A percentile compares a stretch with the other conserved stretches of the same genome.
These are phyloP conservation scores for Schlechtendalia chinensis DNA, from an alignment of 1,140 invertebrate species.

Conservation along the genomic window DNA sequence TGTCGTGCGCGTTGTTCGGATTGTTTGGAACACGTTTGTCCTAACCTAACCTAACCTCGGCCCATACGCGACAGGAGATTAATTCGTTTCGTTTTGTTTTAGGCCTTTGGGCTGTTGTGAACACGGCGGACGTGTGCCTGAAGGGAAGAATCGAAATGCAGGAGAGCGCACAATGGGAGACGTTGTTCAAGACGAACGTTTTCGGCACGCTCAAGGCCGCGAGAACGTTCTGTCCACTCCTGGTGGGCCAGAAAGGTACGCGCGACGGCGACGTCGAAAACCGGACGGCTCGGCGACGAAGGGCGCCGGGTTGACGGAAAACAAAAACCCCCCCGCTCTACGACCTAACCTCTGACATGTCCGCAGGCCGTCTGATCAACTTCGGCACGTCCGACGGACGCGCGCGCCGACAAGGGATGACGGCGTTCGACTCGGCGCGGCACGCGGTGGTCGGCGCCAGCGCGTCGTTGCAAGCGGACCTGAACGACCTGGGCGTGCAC, in stretches of 20 bases:
- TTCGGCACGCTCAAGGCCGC: conserved; percentile 72
- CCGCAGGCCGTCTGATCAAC: conserved; percentile 32
- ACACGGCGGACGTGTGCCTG: conserved; percentile 72
- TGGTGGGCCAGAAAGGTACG: conserved; percentile 62
- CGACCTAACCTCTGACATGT: too few species aligned
- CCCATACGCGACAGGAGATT: too few species aligned
- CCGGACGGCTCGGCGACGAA: too few species aligned
- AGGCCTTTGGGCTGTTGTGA: conserved; percentile 80
- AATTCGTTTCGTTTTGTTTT: conserved; percentile 51
- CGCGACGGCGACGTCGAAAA: too few species aligned
- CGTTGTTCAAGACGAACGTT: conserved; percentile 72
- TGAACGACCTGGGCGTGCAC: conserved; percentile 12
- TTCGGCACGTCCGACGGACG: conserved; percentile 12
- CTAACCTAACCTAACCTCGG: too few species aligned
- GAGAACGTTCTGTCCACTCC: conserved; percentile 70
- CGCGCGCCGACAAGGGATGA: conserved; percentile 14
- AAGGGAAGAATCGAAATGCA: conserved; percentile 69
- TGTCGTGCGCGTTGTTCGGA: too few species aligned
- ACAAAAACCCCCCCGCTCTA: too few species aligned
- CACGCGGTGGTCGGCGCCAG: conserved; percentile 40
- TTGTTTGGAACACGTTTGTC: too few species aligned
- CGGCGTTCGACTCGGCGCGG: conserved; percentile 29
- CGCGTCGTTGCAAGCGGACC: neutral
- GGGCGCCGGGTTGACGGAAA: too few species aligned
- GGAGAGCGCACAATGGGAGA: conserved; percentile 72